Conservation (phyloP, 2,888 invertebrate genomes). For the Protophormia terraenovae region DNA sequence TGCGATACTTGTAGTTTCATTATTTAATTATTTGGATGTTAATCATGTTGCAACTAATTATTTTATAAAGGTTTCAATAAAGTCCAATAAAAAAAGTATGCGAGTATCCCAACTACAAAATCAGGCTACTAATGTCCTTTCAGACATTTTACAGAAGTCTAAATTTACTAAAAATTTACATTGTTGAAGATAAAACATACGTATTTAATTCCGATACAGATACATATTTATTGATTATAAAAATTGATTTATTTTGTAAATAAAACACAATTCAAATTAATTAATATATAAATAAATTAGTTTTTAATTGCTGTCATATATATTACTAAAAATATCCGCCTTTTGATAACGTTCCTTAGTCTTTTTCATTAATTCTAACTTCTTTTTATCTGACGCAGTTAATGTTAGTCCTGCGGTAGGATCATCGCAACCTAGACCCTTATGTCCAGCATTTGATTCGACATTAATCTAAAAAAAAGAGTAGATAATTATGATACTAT, state of each 20-base stretch:
- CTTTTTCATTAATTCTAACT: conserved; percentile 76
- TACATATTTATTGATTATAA: neutral
- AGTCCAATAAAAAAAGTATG: no score
- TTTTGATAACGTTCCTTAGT: conserved; percentile 79
- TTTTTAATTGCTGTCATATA: conserved; percentile 58
- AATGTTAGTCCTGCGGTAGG: conserved; percentile 59
- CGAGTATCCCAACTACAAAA: no score
- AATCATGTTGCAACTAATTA: no score
- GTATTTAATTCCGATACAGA: no score
- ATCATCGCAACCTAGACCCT: conserved; percentile 84
- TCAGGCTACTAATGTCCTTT: no score
- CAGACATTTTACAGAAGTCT: no score
- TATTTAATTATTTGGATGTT: no score
- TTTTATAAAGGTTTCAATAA: no score
- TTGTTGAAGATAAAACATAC: no score
- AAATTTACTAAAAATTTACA: no score
- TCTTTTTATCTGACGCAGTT: conserved; percentile 72
- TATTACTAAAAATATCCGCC: conserved; percentile 68
- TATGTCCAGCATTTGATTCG: conserved; percentile 84
- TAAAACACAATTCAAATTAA: neutral
- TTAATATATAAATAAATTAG: conserved; percentile 19
- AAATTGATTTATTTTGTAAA: neutral
- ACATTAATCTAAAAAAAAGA: conserved; percentile 84
- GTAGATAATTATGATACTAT: neutral
- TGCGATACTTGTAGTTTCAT: no score